Conservation (phyloP, 2,113 vertebrate genomes). For the Oenanthe melanoleuca region DNA sequence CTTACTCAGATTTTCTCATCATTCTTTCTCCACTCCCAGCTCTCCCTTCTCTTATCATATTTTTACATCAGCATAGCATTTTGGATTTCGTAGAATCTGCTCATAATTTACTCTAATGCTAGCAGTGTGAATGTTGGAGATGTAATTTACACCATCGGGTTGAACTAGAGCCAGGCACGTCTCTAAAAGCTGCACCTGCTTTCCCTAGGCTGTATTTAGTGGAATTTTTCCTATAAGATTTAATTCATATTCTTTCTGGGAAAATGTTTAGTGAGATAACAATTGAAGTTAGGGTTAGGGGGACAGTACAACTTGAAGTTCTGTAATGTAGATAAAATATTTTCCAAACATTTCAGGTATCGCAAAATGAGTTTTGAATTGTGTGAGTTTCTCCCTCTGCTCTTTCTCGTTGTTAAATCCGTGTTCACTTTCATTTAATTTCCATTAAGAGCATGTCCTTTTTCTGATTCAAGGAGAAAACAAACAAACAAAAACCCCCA, state of each 20-base stretch:
- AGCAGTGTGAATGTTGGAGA: background rate
- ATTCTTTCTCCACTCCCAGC: background rate
- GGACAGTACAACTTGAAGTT: background rate
- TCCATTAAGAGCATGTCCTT: background rate
- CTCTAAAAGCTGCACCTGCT: conserved; percentile 47
- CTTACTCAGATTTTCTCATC: background rate
- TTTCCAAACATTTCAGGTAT: background rate
- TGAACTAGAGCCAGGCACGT: conserved; percentile 13
- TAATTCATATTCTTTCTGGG: conserved; percentile 48
- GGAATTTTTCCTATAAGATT: conserved; percentile 44
- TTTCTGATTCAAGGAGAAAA: background rate
- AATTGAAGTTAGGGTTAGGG: background rate
- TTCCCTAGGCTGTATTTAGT: conserved; percentile 39
- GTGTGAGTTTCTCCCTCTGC: background rate
- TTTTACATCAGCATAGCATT: conserved; percentile 1
- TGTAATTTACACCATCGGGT: conserved; percentile 22
- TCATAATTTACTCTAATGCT: conserved; percentile 17
- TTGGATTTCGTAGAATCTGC: background rate
- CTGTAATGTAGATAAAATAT: background rate
- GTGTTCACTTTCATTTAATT: background rate
- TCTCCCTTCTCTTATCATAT: background rate
- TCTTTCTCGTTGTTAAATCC: conserved; percentile 6
- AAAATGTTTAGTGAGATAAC: conserved; percentile 23
- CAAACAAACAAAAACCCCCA: background rate
- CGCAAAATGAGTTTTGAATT: conserved; percentile 21